phyloP scores from a whole-genome alignment of 1,140 invertebrate species.

The Halictus rubicundus region DNA sequence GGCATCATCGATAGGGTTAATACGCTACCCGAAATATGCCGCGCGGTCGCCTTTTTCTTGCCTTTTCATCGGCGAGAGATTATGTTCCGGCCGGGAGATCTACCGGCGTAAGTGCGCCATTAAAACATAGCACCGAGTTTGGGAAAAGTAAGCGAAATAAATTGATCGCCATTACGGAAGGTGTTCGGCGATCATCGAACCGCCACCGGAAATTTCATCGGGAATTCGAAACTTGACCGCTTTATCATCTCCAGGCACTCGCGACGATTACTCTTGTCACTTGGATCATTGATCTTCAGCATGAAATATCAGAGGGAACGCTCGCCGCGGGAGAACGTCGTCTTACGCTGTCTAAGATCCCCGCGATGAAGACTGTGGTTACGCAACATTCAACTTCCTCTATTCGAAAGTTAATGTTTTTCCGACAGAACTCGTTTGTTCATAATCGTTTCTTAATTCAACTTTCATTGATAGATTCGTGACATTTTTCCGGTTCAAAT shows the following conservation, averaged over 20 bases:
- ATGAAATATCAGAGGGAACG: too few species aligned
- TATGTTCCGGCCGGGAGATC: slow-evolving; percentile 19
- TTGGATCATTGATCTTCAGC: too few species aligned
- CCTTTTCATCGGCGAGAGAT: slow-evolving; percentile 21
- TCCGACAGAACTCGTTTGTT: too few species aligned
- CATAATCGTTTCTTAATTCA: too few species aligned
- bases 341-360: too few species aligned
- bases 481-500: too few species aligned
- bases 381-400: too few species aligned
- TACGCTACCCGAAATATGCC: slow-evolving; percentile 48
- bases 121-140: slow-evolving; percentile 13
- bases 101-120: not conserved
- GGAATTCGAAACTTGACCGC: not conserved
- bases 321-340: too few species aligned
- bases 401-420: too few species aligned
- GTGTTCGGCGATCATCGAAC: not conserved
- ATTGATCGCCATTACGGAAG: slow-evolving; percentile 1
- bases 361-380: too few species aligned
- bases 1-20: slow-evolving; percentile 57
- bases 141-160: not conserved
- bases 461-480: too few species aligned
- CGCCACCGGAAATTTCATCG: not conserved
- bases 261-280: not conserved
- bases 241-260: slow-evolving; percentile 1
- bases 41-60: not conserved